phyloP scores from a whole-genome alignment of 1,140 invertebrate genomes.

The Drosophila parabipectinata region DNA sequence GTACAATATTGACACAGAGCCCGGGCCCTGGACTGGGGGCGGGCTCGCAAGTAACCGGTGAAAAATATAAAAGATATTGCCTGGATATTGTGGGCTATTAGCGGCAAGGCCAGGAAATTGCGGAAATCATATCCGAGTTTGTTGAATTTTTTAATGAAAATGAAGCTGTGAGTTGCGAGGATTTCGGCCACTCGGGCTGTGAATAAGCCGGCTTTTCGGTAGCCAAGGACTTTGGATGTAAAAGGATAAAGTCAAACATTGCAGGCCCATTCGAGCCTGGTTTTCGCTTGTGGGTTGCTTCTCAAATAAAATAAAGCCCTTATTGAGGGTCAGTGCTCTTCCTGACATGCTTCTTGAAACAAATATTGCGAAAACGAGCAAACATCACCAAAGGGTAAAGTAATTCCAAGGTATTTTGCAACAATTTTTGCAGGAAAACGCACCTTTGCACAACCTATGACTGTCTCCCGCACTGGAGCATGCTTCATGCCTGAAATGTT shows the following conservation, averaged over 20 bases:
- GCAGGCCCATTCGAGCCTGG: too few relatives aligned
- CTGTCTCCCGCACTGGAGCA: conserved; percentile 29
- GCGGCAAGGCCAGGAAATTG: conserved; percentile 22
- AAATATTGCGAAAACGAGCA: neutral
- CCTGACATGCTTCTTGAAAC: neutral
- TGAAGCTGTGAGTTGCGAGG: conserved; percentile 1
- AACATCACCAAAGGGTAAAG: neutral
- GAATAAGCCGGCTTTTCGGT: neutral
- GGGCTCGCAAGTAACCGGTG: conserved; percentile 19
- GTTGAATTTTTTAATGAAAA: conserved; percentile 7
- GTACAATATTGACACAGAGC: conserved; percentile 46
- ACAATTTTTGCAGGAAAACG: neutral
- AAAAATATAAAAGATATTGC: conserved; percentile 19
- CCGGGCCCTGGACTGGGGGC: neutral
- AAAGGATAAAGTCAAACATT: too few relatives aligned
- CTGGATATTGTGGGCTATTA: conserved; percentile 33
- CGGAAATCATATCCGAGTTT: conserved; percentile 8
- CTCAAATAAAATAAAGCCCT: neutral
- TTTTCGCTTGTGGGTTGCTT: too few relatives aligned
- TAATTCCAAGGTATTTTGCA: neutral
- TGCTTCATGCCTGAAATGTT: conserved; percentile 10
- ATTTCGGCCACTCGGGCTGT: conserved; percentile 1
- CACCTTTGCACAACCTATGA: conserved; percentile 1
- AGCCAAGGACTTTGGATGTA: neutral
- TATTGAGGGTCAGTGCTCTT: neutral